Conservation (phyloP, 37 sponge, comb jelly and placozoan species). For the Hexactinellida sp. region DNA sequence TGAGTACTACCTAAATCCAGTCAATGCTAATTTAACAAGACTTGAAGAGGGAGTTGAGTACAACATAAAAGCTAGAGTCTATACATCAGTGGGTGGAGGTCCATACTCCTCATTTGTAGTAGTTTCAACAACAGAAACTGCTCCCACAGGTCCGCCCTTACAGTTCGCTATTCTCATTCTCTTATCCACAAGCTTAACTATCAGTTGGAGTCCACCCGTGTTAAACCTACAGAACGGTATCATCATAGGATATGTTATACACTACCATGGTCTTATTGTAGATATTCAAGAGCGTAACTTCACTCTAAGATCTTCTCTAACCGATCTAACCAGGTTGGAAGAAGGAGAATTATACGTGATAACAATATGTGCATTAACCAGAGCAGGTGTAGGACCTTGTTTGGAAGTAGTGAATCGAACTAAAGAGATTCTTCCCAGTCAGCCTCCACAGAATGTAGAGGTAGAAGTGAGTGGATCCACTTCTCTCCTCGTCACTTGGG, state of each 20-base stretch:
- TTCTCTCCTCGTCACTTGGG: not conserved
- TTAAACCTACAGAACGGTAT: not conserved
- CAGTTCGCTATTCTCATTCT: not conserved
- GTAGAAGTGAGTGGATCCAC: conserved; percentile 3
- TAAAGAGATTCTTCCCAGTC: not conserved
- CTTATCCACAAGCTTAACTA: not conserved
- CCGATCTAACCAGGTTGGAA: not conserved
- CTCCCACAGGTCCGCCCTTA: not conserved
- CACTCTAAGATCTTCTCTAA: not conserved
- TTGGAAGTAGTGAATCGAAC: not conserved
- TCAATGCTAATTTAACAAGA: not conserved
- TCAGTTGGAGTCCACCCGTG: not conserved
- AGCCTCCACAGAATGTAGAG: not conserved
- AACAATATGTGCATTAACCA: not conserved
- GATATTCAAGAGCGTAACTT: not conserved
- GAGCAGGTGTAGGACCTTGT: not conserved
- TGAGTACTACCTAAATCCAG: not conserved
- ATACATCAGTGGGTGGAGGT: not conserved
- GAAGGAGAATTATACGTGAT: not conserved
- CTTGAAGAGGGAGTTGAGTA: not conserved
- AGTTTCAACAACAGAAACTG: conserved; percentile 6
- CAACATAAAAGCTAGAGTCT: not conserved
- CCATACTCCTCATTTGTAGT: not conserved
- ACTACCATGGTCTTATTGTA: not conserved
- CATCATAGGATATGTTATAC: not conserved